These are phyloP conservation scores for Orthonychiurus folsomi DNA, from an alignment of 2,888 invertebrate genomes.

Conservation along the genomic window DNA sequence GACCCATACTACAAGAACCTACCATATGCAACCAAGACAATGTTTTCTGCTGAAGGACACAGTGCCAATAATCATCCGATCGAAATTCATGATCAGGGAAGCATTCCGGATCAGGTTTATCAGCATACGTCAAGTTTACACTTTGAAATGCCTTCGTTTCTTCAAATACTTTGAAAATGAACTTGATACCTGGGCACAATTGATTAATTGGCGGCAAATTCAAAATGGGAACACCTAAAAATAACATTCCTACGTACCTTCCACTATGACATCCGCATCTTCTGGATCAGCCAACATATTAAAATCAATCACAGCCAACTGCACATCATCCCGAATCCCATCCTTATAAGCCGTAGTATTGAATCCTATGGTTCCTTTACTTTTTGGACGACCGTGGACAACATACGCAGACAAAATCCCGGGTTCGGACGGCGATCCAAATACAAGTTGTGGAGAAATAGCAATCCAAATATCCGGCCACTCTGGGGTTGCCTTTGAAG, in stretches of 20 bases:
- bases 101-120: not conserved
- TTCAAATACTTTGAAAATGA: conserved; percentile 7
- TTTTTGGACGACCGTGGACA: not conserved
- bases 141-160: conserved; percentile 9
- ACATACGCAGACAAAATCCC: not conserved
- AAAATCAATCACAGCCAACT: conserved; percentile 5
- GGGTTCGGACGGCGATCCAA: not conserved
- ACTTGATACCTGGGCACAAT: conserved; percentile 9
- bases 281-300: conserved; percentile 6
- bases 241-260: conserved; percentile 7
- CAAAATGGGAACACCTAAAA: not conserved
- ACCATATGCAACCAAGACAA: conserved; percentile 10
- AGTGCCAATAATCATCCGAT: conserved; percentile 15
- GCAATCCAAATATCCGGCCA: conserved; percentile 8
- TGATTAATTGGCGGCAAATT: not conserved
- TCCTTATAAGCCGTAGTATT: conserved; percentile 4
- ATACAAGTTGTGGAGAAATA: not conserved
- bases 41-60: not conserved
- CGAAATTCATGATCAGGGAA: not conserved
- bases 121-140: not conserved
- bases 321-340: conserved; percentile 9
- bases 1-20: conserved; percentile 3
- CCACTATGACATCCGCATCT: conserved; percentile 10
- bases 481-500: not conserved
- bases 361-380: not conserved